A percentile compares a stretch with the other conserved stretches of the same genome.
These are phyloP conservation scores for Drosophila austrosaltans DNA, from an alignment of 2,888 invertebrate species.

Conservation along the genomic window DNA sequence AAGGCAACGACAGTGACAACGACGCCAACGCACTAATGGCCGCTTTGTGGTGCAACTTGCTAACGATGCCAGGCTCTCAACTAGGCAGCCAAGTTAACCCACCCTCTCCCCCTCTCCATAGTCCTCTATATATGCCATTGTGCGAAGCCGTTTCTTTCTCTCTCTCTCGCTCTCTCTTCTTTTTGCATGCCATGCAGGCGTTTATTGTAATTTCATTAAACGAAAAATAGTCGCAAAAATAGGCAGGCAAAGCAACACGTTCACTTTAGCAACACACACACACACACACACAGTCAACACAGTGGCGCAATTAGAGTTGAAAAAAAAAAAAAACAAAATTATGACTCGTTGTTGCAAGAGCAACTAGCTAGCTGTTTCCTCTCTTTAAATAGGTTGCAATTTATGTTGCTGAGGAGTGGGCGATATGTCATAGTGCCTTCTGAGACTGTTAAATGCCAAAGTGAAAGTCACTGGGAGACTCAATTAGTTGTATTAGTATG, in stretches of 20 bases:
- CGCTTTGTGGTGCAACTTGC: slow-evolving; percentile 63
- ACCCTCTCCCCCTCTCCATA: slow-evolving; percentile 13
- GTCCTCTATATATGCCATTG: not conserved
- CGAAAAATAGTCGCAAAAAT: slow-evolving; percentile 65
- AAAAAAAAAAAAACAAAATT: slow-evolving; percentile 34
- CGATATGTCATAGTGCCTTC: slow-evolving; percentile 34
- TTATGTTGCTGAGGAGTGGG: slow-evolving; percentile 48
- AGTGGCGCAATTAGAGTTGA: slow-evolving; percentile 72
- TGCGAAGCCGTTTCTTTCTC: not conserved
- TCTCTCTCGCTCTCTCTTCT: not conserved
- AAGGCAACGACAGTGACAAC: slow-evolving; percentile 28
- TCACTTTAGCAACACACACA: not conserved
- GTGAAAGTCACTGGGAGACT: slow-evolving; percentile 18
- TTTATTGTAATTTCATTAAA: slow-evolving; percentile 79
- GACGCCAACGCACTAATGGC: slow-evolving; percentile 73
- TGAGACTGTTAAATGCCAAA: not conserved
- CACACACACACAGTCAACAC: slow-evolving; percentile 24
- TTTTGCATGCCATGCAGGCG: slow-evolving; percentile 59
- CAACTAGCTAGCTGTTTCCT: slow-evolving; percentile 23
- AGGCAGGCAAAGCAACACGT: slow-evolving; percentile 7
- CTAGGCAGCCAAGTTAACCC: not conserved
- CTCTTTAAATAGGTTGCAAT: slow-evolving; percentile 74
- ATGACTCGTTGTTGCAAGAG: slow-evolving; percentile 33
- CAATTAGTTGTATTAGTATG: slow-evolving; percentile 25
- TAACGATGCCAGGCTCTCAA: slow-evolving; percentile 51